Evolutionary conservation across 2,888 invertebrate species (phyloP), one percentile per base, ranked within the genome.

Genomic region (Dolichopus griseipennis): DNA sequence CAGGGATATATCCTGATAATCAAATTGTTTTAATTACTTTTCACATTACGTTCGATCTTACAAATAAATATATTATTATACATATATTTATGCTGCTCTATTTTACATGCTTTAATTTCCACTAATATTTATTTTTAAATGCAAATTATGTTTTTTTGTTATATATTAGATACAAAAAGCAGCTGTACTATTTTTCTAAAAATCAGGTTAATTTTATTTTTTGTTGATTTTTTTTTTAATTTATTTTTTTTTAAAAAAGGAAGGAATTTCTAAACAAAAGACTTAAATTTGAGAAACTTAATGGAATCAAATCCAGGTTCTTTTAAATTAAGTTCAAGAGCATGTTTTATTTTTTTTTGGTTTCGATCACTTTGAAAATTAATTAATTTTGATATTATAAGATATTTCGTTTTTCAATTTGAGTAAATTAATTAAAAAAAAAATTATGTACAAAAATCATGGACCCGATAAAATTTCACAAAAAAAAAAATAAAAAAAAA

Each of bases 261-360:
- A 52, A 52, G 52, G 52, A 52, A 52, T 52, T 52, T 52, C 37
- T 52, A 52, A 52, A 15, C 52, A n/a, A 52, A n/a, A 37, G 37
- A 37, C 8, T 10, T 37, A 37, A 37, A 37, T 37, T 37, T 37
- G 37, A 10, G 37, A 37, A 37, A 37, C 37, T 37, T 37, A 37
- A 37, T 37, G 37, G 37, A 37, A 37, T 37, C 12, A 10, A 37
- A 37, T 37, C 10, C 37, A 37, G 37, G 37, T 37, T 27, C 27
- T 27, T 37, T 37, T 10, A 37, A 37, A 37, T 37, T 12, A 37
- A 37, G 12, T 37, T 37, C 12, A 12, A 52, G 15, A 52, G 52
- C 52, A 52, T 52, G 52, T 52, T 52, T 52, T 52, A 10, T 12
- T 52, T 9, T 52, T 18, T 52, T 52, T 52, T 52, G 15, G 52